phyloP scores from a whole-genome alignment of 2,113 vertebrate species.

The Maccullochella peelii region DNA sequence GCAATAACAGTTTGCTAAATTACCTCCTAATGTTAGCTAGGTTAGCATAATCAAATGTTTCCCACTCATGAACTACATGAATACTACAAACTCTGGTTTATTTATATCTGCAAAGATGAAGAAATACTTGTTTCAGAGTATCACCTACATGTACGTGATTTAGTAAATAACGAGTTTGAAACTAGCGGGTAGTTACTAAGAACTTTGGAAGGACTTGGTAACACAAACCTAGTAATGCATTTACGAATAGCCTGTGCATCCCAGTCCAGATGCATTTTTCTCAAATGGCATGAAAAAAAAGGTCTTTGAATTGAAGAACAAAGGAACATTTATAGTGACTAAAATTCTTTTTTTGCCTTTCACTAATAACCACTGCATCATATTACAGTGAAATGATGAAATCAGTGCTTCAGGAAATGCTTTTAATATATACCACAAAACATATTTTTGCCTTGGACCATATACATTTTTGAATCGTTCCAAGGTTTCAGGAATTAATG shows the following conservation, averaged over 20 bases:
- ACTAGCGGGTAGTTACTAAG: not conserved
- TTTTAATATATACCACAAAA: slow-evolving; percentile 16
- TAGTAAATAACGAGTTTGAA: not conserved
- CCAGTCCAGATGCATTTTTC: not conserved
- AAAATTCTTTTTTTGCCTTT: not conserved
- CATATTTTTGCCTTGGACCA: not conserved
- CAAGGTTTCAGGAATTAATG: slow-evolving; percentile 26
- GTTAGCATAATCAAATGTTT: not conserved
- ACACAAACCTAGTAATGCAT: not conserved
- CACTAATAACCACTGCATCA: not conserved
- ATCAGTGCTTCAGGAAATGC: not conserved
- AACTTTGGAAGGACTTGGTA: not conserved
- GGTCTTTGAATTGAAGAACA: not conserved
- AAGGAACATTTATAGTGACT: not conserved
- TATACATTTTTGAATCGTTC: slow-evolving; percentile 11
- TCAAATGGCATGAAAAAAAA: not conserved
- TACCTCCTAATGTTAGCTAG: not conserved
- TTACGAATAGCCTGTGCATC: not conserved
- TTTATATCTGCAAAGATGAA: no score
- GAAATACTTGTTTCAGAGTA: no score
- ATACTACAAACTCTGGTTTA: not conserved
- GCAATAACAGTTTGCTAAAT: not conserved
- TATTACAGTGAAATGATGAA: slow-evolving; percentile 13
- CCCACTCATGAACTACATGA: not conserved
- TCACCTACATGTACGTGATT: not conserved